Base-by-base conservation (phyloP, 2,113 vertebrate species). In the Hippoglossus stenolepis region DNA sequence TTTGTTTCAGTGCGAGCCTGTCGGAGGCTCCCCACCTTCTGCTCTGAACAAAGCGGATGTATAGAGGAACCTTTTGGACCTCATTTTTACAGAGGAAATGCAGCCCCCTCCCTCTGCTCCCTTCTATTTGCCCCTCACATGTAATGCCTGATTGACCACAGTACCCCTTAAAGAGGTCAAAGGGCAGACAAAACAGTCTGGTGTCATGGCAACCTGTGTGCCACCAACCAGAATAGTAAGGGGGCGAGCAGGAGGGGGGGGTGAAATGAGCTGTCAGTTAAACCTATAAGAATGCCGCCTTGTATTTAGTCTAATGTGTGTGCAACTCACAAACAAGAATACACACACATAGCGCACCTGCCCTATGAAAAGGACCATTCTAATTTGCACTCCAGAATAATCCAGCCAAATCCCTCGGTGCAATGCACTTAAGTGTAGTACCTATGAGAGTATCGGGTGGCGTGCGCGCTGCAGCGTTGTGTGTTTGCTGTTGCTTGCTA, bases 101-200 rank as follows among this genome's bases (percentile, higher is more conserved):
- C 82, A n/a, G 6, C 77, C 79, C 83, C 74, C 80, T 71, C 79
- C 70, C 65, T 80, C 70, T 70, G 71, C 70, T 86, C 91, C 75
- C 77, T 85, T 86, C 84, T 84, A 87, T 91, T 91, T 92, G 88
- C 91, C 92, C 90, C 93, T 92, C 89, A 77, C 87, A 90, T 93
- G 92, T 93, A 94, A 95, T 94, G 94, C 93, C 93, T 95, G 94
- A 94, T 91, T 95, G 93, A 94, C 93, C 93, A 95, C 92, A 94
- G 93, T 87, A 90, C 93, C 94, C 93, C 93, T 95, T 90, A 92
- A 89, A 94, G 93, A 91, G 94, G 94, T 94, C 94, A 94, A 94
- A 95, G 94, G 93, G 91, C 93, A 95, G 94, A 93, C 93, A 93
- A 95, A 95, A 95, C 93, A 94, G 94, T 95, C 94, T 95, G 93